Evolutionary conservation across 2,888 invertebrate genomes (phyloP), one percentile per base, ranked within the genome.

Genomic region (Zygaena filipendulae): DNA sequence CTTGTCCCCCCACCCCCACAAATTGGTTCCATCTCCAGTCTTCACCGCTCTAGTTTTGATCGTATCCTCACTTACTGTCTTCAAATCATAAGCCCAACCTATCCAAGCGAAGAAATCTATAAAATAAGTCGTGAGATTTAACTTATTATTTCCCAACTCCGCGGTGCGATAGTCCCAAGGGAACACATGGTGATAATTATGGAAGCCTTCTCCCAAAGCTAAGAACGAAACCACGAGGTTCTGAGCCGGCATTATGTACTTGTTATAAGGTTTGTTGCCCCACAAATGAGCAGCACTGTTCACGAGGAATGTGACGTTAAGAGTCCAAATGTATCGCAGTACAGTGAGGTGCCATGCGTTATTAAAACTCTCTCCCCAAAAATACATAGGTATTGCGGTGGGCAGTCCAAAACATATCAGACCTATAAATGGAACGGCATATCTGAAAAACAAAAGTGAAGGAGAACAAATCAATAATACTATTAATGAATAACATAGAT

Each of bases 271-370:
- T 26, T 59, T 66, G 21, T 57, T 49, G 1, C 80, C 80, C 59
- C 61, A 80, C 13, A 63, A 47, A 50, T 87, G 87, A 8, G 87
- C 86, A 3, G 77, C 82, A 39, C 84, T 85, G 61, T 87, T 87
- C 2, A 87, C 84, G n/a, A 83, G 57, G 81, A 86, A 87, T 1
- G 86, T 86, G 33, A 71, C 63, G 49, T 88, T 84, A 9, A 88
- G 70, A 4, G 74, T 77, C 26, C 79, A 40, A 7, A 70, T 57
- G 49, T 85, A 87, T 19, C 87, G 72, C 5, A 86, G 48, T 27
- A 81, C 68, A 3, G 51, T 54, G 3, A 72, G 45, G 32, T 71
- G 68, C 67, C 68, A 80, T 2, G 77, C 56, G 39, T 53, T 61
- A 18, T 18, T 44, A 27, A 67, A 59, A 2, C 46, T 67, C 51